Evolutionary conservation across 1,140 invertebrate species (phyloP).

Genomic region (Lordiphosa stackelbergi): DNA sequence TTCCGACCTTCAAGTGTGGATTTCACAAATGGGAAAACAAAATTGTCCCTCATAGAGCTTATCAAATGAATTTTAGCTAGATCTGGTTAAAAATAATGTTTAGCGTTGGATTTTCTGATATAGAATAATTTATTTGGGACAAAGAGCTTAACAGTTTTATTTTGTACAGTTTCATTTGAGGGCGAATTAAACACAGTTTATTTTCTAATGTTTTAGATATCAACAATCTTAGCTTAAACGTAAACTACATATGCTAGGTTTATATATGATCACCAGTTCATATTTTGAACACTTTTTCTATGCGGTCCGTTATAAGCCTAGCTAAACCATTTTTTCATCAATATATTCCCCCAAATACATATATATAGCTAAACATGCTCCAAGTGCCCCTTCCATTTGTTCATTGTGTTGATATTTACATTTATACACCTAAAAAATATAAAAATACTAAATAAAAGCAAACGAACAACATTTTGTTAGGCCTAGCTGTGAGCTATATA

Average conservation of each 20-base stretch:
- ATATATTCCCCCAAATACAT: constrained; percentile 12
- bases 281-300: not conserved
- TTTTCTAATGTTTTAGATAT: not conserved
- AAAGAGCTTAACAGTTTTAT: too few species aligned
- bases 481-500: constrained; percentile 28
- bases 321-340: constrained; percentile 1
- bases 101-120: too few species aligned
- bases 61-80: too few species aligned
- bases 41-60: too few species aligned
- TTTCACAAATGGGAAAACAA: too few species aligned
- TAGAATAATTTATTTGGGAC: too few species aligned
- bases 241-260: not conserved
- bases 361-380: constrained; percentile 10
- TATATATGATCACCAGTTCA: not conserved
- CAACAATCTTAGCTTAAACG: not conserved
- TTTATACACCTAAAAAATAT: constrained; percentile 3
- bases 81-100: too few species aligned
- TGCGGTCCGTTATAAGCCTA: not conserved
- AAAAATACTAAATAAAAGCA: not conserved
- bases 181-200: too few species aligned
- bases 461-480: not conserved
- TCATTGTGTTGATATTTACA: constrained; percentile 26
- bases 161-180: too few species aligned
- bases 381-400: constrained; percentile 39
- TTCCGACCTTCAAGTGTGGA: too few species aligned